Evolutionary conservation across 2,797 vertebrate genomes (phyloP).

Genomic region (Takifugu rubripes): DNA sequence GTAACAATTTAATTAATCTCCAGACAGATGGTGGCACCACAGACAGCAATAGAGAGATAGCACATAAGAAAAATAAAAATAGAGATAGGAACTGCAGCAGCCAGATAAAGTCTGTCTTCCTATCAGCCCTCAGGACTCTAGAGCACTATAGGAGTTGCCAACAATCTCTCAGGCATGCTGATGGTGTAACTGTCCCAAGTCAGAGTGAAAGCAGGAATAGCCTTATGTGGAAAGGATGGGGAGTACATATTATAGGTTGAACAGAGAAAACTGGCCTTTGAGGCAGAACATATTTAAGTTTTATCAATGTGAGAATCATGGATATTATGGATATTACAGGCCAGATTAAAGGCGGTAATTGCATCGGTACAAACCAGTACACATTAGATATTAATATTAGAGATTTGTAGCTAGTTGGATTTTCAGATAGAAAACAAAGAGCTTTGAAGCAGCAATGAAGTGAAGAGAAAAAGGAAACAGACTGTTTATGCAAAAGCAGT

Average conservation of each 20-base stretch:
- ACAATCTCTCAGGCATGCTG: slow-evolving; percentile 29
- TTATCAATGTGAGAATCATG: too few species aligned
- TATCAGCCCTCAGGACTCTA: slow-evolving; percentile 55
- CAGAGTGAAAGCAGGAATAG: slow-evolving; percentile 8
- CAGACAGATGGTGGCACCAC: slow-evolving; percentile 55
- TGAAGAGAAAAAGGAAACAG: too few species aligned
- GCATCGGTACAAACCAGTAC: too few species aligned
- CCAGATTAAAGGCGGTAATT: too few species aligned
- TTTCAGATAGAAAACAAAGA: too few species aligned
- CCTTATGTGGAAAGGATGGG: neutral
- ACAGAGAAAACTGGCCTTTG: too few species aligned
- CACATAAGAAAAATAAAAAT: slow-evolving; percentile 46
- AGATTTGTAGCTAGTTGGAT: too few species aligned
- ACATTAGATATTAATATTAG: too few species aligned
- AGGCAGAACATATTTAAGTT: too few species aligned
- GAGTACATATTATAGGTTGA: neutral
- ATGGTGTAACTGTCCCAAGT: slow-evolving; percentile 19
- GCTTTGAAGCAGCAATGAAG: too few species aligned
- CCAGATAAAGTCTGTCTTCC: slow-evolving; percentile 46
- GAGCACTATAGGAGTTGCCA: slow-evolving; percentile 27
- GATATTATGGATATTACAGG: too few species aligned
- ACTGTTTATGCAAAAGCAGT: too few species aligned
- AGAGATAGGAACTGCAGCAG: slow-evolving; percentile 28
- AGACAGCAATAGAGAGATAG: slow-evolving; percentile 12
- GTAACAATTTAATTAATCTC: slow-evolving; percentile 72